A percentile compares a stretch with the other conserved stretches of the same genome.
phyloP scores from a whole-genome alignment of 2,888 invertebrate species.

The Amiota communis region DNA sequence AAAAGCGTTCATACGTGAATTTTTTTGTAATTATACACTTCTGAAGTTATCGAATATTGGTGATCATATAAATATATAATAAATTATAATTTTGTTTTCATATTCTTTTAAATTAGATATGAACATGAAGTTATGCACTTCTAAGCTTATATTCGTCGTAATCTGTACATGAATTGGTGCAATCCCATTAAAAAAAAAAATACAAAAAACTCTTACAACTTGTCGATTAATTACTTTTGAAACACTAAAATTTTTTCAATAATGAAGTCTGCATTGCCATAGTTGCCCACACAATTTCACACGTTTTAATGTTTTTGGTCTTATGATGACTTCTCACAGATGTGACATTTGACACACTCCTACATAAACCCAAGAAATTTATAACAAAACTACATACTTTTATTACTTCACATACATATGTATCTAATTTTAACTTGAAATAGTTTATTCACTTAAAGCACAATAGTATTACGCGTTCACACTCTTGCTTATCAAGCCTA shows the following conservation, averaged over 20 bases:
- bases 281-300: neutral
- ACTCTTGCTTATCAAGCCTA: too few relatives aligned
- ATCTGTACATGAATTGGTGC: too few relatives aligned
- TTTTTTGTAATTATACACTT: too few relatives aligned
- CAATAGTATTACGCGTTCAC: constrained; percentile 45
- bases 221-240: neutral
- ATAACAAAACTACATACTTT: too few relatives aligned
- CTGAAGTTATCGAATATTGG: too few relatives aligned
- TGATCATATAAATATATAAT: too few relatives aligned
- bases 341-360: constrained; percentile 63
- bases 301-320: neutral
- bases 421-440: constrained; percentile 33
- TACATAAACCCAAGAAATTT: constrained; percentile 33
- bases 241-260: neutral
- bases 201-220: neutral
- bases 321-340: constrained; percentile 23
- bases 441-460: constrained; percentile 61
- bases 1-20: too few relatives aligned
- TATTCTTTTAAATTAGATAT: too few relatives aligned
- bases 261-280: neutral
- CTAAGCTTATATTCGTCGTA: too few relatives aligned
- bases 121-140: too few relatives aligned
- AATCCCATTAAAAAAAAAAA: neutral
- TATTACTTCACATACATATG: neutral
- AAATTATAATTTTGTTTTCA: too few relatives aligned